Evolutionary conservation across 2,888 invertebrate species (phyloP).

Genomic region (Osedax fenrisi): DNA sequence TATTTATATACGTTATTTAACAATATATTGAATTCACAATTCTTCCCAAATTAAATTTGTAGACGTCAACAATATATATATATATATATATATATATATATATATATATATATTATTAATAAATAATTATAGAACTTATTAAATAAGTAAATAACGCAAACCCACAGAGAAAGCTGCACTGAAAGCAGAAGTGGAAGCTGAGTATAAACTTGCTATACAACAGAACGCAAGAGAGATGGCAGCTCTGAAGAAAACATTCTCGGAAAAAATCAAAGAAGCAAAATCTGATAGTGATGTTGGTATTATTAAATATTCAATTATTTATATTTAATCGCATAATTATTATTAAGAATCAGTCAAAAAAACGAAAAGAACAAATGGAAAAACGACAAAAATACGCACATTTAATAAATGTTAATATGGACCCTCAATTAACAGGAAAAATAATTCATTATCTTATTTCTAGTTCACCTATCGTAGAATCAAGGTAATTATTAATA

Average conservation of each 20-base stretch:
- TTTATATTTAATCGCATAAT: too few relatives aligned
- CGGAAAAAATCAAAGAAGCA: conserved; percentile 47
- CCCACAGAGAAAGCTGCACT: conserved; percentile 40
- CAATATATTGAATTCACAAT: too few relatives aligned
- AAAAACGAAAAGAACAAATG: background rate
- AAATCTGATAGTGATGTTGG: conserved; percentile 34
- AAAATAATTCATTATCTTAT: conserved; percentile 50
- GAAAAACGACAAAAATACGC: conserved; percentile 51
- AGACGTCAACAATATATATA: too few relatives aligned
- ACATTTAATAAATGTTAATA: conserved; percentile 55
- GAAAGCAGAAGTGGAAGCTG: conserved; percentile 44
- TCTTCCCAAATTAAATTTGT: too few relatives aligned
- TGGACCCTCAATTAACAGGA: conserved; percentile 54
- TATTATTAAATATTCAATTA: background rate
- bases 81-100: too few relatives aligned
- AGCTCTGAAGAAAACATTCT: conserved; percentile 53
- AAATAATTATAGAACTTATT: too few relatives aligned
- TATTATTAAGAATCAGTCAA: background rate
- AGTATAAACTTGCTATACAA: conserved; percentile 51
- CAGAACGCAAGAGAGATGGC: conserved; percentile 54
- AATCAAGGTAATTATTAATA: too few relatives aligned
- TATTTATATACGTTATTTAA: too few relatives aligned
- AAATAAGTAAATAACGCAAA: too few relatives aligned
- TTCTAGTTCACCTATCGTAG: too few relatives aligned
- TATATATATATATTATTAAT: too few relatives aligned